Evolutionary conservation across 2,888 invertebrate genomes (phyloP).

Genomic region (Agriopis marginaria): DNA sequence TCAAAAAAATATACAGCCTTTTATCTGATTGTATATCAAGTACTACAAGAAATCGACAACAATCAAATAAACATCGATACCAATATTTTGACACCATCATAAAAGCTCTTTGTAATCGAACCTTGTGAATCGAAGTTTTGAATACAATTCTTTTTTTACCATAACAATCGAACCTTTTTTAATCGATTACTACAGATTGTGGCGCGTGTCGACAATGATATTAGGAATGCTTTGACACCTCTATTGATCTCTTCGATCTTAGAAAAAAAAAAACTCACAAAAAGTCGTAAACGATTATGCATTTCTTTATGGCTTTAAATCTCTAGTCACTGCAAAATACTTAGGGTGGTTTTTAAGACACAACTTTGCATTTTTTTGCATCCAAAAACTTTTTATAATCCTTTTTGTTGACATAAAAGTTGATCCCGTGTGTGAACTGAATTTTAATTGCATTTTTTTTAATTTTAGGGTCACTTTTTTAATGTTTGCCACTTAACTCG

Average conservation of each 20-base stretch:
- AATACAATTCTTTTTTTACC: conserved; percentile 20
- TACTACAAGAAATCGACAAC: background rate
- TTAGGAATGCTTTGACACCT: conserved; percentile 50
- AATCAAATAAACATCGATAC: background rate
- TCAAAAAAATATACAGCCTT: background rate
- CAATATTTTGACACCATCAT: conserved; percentile 2
- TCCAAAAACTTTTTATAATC: conserved; percentile 47
- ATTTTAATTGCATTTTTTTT: conserved; percentile 53
- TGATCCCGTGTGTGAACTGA: conserved; percentile 64
- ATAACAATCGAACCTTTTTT: conserved; percentile 31
- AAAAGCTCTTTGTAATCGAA: conserved; percentile 5
- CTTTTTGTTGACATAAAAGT: conserved; percentile 54
- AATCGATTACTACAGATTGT: conserved; percentile 30
- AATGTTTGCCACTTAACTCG: conserved; percentile 63
- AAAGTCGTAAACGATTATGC: no score
- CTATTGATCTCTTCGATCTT: conserved; percentile 54
- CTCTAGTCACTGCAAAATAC: conserved; percentile 5
- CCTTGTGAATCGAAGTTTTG: background rate
- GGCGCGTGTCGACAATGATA: conserved; percentile 54
- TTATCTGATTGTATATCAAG: no score
- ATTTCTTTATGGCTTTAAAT: no score
- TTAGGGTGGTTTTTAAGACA: conserved; percentile 41
- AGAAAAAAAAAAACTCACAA: conserved; percentile 45
- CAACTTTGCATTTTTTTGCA: conserved; percentile 41
- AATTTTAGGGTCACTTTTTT: conserved; percentile 48